Base-by-base conservation (phyloP, 2,888 invertebrate species). In the Blastobasis lacticolella region DNA sequence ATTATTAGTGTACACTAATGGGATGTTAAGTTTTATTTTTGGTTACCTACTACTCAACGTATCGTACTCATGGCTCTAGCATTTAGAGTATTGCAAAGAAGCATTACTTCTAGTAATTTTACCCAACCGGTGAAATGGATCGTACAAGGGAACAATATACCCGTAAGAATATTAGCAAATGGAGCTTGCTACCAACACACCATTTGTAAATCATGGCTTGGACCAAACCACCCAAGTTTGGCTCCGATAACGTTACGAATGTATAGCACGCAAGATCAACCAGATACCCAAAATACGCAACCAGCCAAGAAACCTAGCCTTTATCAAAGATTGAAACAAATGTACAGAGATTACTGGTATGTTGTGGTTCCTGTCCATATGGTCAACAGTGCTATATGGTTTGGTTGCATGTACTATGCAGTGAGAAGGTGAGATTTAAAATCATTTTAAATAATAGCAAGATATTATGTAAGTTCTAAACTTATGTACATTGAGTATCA, bases 341-440 rank as follows among this genome's bases (percentile, higher is more conserved):
- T 98, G 93, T 96, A 96, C 73, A 94, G 94, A 75, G 94, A 97
- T 73, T 98, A 99, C 83, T 99, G 99, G 96, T 97, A 99, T 82
- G 95, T 99, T 51, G 85, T 98, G 53, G 89, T 99, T 53, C 98
- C 97, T 5, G 98, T 99, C 4, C 99, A 99, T 82, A 71, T 95
- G 48, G 91, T 92, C 10, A 97, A 97, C 7, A 99, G 98, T 3
- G 86, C 92, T 40, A 89, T 94, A 52, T 99, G 98, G 98, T 93
- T 95, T 77, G 94, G 94, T 10, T 87, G 92, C 23, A 97, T 97
- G 81, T 99, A 97, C 82, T 93, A 94, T 71, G 81, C 93, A 63
- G 94, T 96, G 7, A 91, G 92, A 79, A 95, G 95, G 97, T 97
- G 88, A 81, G 61, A 23, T 23, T 23, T 23, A 23, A 2, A 23